A percentile compares a stretch with the other conserved stretches of the same genome.
phyloP scores from a whole-genome alignment of 1,140 invertebrate genomes.

The Procambarus clarkii region DNA sequence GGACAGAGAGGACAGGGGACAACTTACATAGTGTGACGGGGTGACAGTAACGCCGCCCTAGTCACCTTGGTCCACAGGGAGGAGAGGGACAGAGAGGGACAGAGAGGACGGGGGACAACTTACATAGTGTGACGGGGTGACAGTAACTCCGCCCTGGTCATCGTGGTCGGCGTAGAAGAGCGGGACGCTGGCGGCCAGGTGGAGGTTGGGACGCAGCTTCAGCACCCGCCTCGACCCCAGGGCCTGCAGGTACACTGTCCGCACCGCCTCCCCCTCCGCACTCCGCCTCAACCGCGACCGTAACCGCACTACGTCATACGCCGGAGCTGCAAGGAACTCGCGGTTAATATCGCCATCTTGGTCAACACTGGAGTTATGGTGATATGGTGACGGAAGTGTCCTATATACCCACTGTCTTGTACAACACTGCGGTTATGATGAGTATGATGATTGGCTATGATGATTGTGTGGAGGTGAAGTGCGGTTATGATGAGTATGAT shows the following conservation, averaged over 20 bases:
- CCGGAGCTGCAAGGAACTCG: constrained; percentile 21
- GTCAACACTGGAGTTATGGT: neutral
- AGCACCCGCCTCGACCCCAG: constrained; percentile 32
- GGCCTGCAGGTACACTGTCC: constrained; percentile 45
- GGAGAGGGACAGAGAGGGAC: too few relatives aligned
- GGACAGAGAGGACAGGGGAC: too few relatives aligned
- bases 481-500: too few relatives aligned
- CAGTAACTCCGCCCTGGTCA: constrained; percentile 39
- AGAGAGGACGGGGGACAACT: neutral
- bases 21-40: constrained; percentile 36
- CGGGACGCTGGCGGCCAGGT: constrained; percentile 34
- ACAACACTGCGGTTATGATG: neutral
- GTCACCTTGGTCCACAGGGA: constrained; percentile 45
- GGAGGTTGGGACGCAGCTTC: constrained; percentile 45
- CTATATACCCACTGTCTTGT: neutral
- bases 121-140: constrained; percentile 41
- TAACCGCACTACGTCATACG: constrained; percentile 44
- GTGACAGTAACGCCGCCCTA: constrained; percentile 46
- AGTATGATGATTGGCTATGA: neutral
- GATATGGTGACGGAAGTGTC: neutral
- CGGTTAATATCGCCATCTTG: neutral
- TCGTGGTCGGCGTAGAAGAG: constrained; percentile 59
- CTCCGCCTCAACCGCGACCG: constrained; percentile 42
- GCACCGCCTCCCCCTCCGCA: constrained; percentile 33
- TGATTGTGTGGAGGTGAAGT: neutral